A percentile compares a stretch with the other conserved stretches of the same genome.
These are phyloP conservation scores for Thymelicus sylvestris DNA, from an alignment of 2,888 invertebrate genomes.

Conservation along the genomic window DNA sequence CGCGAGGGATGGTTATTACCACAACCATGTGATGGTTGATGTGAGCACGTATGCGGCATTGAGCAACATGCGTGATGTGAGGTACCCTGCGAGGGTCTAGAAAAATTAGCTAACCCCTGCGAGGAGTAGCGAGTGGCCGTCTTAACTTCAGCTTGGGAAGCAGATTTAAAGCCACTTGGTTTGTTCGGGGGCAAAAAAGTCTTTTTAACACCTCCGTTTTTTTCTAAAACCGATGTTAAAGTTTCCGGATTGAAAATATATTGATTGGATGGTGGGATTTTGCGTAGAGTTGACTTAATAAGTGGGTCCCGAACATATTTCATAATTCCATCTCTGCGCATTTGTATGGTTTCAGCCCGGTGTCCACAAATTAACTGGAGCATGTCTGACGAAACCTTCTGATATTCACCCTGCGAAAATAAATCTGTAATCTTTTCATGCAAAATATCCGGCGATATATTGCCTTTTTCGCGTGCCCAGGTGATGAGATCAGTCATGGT, in stretches of 20 bases:
- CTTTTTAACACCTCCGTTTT: slow-evolving; percentile 16
- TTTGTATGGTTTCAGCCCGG: slow-evolving; percentile 20
- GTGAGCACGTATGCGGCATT: too few species aligned
- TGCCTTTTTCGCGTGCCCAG: background rate
- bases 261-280: slow-evolving; percentile 16
- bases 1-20: too few species aligned
- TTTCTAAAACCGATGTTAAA: slow-evolving; percentile 11
- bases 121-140: background rate
- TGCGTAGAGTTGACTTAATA: slow-evolving; percentile 1
- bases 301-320: slow-evolving; percentile 10
- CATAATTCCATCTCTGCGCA: slow-evolving; percentile 8
- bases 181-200: slow-evolving; percentile 2
- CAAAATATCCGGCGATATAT: background rate
- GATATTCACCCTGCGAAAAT: slow-evolving; percentile 7
- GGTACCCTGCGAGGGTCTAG: background rate
- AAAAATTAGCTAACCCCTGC: slow-evolving; percentile 1
- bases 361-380: slow-evolving; percentile 17
- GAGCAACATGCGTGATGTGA: background rate
- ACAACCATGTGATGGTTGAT: too few species aligned
- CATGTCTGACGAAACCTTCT: slow-evolving; percentile 9
- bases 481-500: slow-evolving; percentile 31
- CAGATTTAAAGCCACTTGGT: background rate
- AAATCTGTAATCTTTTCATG: background rate
- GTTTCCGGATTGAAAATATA: slow-evolving; percentile 7
- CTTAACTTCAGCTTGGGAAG: background rate